A percentile compares a stretch with the other conserved stretches of the same genome.
These are phyloP conservation scores for Manis crassicaudata DNA, from an alignment of 2,797 vertebrate genomes.

Conservation along the genomic window DNA sequence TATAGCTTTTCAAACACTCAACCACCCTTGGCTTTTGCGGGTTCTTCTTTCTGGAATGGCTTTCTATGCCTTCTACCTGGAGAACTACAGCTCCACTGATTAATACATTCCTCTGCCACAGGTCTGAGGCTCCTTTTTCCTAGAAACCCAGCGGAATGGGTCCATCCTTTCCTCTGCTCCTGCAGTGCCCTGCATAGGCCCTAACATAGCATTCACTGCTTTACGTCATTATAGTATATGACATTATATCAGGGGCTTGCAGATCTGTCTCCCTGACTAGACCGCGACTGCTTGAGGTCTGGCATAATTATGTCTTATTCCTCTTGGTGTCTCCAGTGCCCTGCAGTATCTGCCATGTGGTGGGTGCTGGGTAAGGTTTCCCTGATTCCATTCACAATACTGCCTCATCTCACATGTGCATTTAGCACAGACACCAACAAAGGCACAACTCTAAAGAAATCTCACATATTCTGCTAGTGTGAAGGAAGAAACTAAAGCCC, in stretches of 20 bases:
- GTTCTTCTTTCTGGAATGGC: background rate
- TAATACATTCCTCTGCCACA: background rate
- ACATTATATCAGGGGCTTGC: background rate
- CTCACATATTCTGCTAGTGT: background rate
- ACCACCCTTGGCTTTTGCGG: background rate
- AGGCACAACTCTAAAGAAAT: background rate
- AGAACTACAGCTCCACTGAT: background rate
- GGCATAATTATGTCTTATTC: constrained; percentile 8
- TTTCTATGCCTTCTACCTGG: background rate
- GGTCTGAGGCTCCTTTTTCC: background rate
- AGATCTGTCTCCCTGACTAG: background rate
- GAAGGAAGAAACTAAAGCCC: background rate
- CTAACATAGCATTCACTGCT: background rate
- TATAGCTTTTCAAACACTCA: background rate
- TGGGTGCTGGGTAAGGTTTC: constrained; percentile 33
- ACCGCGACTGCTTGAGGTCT: constrained; percentile 1
- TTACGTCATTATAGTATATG: background rate
- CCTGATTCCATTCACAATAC: constrained; percentile 44
- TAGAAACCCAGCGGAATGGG: background rate
- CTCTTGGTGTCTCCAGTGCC: background rate
- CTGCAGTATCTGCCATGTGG: background rate
- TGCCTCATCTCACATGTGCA: background rate
- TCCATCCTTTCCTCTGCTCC: background rate
- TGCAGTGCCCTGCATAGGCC: background rate
- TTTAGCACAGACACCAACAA: constrained; percentile 16